A percentile compares a stretch with the other conserved stretches of the same genome.
Evolutionary conservation across 2,797 vertebrate species (phyloP).

Genomic region (Carapus acus): DNA sequence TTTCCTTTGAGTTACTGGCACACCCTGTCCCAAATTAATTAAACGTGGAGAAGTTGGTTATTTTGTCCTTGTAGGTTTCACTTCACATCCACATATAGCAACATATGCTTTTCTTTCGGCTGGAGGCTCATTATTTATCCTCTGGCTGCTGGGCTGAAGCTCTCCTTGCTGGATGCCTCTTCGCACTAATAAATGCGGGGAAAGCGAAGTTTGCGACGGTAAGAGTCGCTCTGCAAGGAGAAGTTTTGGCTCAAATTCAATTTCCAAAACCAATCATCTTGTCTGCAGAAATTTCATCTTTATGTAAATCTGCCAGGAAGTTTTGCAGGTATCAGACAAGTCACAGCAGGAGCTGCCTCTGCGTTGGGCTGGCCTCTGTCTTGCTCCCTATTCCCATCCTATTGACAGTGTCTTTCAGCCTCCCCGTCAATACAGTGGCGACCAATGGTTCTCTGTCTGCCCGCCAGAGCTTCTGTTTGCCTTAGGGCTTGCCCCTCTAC

Average conservation of each 20-base stretch:
- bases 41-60: no score
- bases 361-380: constrained; percentile 4
- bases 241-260: neutral
- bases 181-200: constrained; percentile 8
- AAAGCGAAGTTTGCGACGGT: constrained; percentile 13
- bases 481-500: constrained; percentile 52
- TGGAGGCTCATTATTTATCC: neutral
- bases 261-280: constrained; percentile 14
- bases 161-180: constrained; percentile 2
- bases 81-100: no score
- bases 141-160: constrained; percentile 1
- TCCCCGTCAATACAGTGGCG: constrained; percentile 47
- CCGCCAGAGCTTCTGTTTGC: constrained; percentile 61
- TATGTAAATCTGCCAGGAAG: constrained; percentile 3
- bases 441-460: constrained; percentile 65
- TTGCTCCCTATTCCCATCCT: constrained; percentile 10
- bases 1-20: no score
- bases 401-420: constrained; percentile 48
- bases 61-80: no score
- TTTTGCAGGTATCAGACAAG: constrained; percentile 13
- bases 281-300: constrained; percentile 9
- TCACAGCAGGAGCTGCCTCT: constrained; percentile 5
- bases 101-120: neutral
- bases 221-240: neutral
- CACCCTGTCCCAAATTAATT: no score